These are phyloP conservation scores for Hemaris fuciformis DNA, from an alignment of 2,888 invertebrate genomes.

Conservation along the genomic window DNA sequence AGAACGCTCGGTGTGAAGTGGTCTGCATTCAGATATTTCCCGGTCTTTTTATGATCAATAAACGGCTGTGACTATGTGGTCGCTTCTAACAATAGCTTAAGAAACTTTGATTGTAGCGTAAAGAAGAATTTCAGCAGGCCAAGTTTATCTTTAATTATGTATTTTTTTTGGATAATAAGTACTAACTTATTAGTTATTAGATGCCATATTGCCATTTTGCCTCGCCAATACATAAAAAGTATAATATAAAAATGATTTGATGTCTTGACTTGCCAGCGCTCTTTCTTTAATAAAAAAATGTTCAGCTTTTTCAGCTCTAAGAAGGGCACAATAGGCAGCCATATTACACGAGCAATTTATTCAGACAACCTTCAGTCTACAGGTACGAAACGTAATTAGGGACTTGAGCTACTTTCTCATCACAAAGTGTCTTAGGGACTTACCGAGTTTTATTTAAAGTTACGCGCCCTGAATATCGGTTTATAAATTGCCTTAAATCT, in stretches of 20 bases:
- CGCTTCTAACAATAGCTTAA: too few relatives aligned
- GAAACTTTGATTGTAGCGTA: too few relatives aligned
- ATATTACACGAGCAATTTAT: background rate
- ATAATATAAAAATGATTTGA: background rate
- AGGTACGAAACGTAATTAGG: conserved; percentile 3
- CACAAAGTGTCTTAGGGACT: background rate
- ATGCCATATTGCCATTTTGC: background rate
- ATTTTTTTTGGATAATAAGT: too few relatives aligned
- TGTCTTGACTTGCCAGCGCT: background rate
- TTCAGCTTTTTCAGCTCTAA: background rate
- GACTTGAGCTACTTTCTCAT: conserved; percentile 7
- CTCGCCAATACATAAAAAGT: too few relatives aligned
- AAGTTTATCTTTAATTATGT: too few relatives aligned
- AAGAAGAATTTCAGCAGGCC: too few relatives aligned
- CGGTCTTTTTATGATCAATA: too few relatives aligned
- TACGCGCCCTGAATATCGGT: conserved; percentile 9
- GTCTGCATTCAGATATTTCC: too few relatives aligned
- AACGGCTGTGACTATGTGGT: too few relatives aligned
- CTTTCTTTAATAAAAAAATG: background rate
- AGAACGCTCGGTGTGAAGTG: too few relatives aligned
- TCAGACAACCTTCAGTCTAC: background rate
- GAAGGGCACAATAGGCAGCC: background rate
- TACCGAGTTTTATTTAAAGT: conserved; percentile 4
- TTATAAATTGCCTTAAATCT: conserved; percentile 19
- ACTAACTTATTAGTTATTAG: background rate